A percentile compares a stretch with the other conserved stretches of the same genome.
Conservation (phyloP, 1,140 invertebrate genomes). For the Drosophila athabasca region DNA sequence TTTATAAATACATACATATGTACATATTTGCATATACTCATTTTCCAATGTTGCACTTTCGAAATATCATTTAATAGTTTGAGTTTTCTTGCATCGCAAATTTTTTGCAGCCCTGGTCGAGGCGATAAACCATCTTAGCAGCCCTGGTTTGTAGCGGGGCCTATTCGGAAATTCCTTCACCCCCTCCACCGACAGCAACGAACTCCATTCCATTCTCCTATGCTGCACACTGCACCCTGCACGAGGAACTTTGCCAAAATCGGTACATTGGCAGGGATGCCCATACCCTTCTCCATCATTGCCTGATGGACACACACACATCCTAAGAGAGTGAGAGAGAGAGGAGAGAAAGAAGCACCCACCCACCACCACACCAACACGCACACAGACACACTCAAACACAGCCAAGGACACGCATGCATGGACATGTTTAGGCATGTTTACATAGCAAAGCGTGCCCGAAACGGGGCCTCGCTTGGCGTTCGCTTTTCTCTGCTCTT, state of each 20-base stretch:
- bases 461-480: slow-evolving; percentile 70
- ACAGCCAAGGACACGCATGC: slow-evolving; percentile 26
- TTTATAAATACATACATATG: slow-evolving; percentile 4
- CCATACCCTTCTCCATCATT: slow-evolving; percentile 8
- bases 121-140: no score
- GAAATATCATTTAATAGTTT: no score
- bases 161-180: no score
- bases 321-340: background rate
- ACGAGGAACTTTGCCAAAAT: slow-evolving; percentile 17
- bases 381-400: slow-evolving; percentile 5
- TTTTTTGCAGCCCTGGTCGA: no score
- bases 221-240: no score
- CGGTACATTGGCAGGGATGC: slow-evolving; percentile 29
- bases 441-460: slow-evolving; percentile 73
- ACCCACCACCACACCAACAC: background rate
- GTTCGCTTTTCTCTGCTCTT: slow-evolving; percentile 22
- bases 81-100: no score
- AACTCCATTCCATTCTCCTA: no score
- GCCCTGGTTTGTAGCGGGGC: no score
- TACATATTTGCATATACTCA: slow-evolving; percentile 2
- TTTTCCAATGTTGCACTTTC: no score
- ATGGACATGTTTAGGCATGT: slow-evolving; percentile 60
- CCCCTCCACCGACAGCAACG: no score
- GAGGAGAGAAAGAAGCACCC: slow-evolving; percentile 3
- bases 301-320: slow-evolving; percentile 5